Percentiles rank a stretch among this genome's conserved stretches.
These are phyloP conservation scores for Drosophila pallidifrons DNA, from an alignment of 1,140 invertebrate genomes.

Conservation along the genomic window DNA sequence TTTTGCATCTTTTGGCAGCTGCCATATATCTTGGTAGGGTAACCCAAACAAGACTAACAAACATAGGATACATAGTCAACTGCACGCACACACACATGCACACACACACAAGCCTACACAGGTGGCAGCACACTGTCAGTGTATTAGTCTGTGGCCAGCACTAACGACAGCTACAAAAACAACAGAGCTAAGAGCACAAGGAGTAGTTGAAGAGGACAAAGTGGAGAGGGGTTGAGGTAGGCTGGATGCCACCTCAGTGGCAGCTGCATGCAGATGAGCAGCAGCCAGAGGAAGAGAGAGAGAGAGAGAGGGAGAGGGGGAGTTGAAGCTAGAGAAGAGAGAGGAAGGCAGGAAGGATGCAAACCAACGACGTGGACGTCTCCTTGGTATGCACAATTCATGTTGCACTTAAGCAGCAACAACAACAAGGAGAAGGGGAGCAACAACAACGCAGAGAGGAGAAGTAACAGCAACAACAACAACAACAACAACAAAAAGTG, in stretches of 20 bases:
- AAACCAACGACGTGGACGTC: not conserved
- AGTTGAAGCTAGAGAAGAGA: no score
- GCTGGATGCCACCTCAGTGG: slow-evolving; percentile 23
- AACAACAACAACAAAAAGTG: slow-evolving; percentile 4
- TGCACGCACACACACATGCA: slow-evolving; percentile 33
- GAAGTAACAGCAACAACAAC: slow-evolving; percentile 52
- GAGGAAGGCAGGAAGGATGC: slow-evolving; percentile 4
- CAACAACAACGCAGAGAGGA: not conserved
- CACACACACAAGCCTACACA: slow-evolving; percentile 27
- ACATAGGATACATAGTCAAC: slow-evolving; percentile 66
- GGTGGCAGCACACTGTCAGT: slow-evolving; percentile 51
- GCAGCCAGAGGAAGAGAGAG: no score
- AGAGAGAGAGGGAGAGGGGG: no score
- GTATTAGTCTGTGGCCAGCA: slow-evolving; percentile 67
- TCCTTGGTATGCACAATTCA: slow-evolving; percentile 82
- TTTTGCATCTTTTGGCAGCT: slow-evolving; percentile 78
- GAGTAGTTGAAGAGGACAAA: not conserved
- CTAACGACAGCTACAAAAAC: slow-evolving; percentile 50
- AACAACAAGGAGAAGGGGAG: slow-evolving; percentile 22
- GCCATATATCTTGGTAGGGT: slow-evolving; percentile 75
- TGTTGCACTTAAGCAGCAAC: slow-evolving; percentile 78
- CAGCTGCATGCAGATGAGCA: slow-evolving; percentile 51
- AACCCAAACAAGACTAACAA: slow-evolving; percentile 61
- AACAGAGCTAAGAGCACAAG: slow-evolving; percentile 7
- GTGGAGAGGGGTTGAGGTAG: slow-evolving; percentile 2